These are phyloP conservation scores for Dilophus febrilis DNA, from an alignment of 2,888 invertebrate genomes.

Conservation along the genomic window DNA sequence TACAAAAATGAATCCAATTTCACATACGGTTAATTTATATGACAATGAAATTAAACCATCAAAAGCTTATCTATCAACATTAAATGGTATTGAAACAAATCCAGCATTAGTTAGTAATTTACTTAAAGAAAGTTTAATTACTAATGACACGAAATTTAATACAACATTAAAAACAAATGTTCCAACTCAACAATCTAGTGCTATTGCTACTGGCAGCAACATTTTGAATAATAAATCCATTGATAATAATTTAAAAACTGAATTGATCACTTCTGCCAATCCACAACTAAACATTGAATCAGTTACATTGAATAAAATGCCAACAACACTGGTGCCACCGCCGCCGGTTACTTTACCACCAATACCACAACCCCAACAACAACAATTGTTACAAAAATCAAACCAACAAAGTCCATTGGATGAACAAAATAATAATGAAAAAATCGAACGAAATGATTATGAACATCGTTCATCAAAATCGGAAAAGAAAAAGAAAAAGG, in stretches of 20 bases:
- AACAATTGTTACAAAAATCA: constrained; percentile 5
- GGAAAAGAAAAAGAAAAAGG: constrained; percentile 54
- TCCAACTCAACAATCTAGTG: background rate
- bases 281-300: background rate
- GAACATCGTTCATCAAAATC: constrained; percentile 7
- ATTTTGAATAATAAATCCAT: background rate
- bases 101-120: constrained; percentile 53
- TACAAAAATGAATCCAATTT: too few relatives aligned
- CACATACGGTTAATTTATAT: too few relatives aligned
- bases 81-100: constrained; percentile 55
- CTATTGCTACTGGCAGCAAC: background rate
- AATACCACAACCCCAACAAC: constrained; percentile 19
- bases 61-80: constrained; percentile 8
- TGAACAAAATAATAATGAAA: background rate
- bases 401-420: background rate
- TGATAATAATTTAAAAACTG: background rate
- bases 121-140: constrained; percentile 42
- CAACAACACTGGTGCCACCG: constrained; percentile 2
- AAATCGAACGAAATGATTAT: background rate
- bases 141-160: constrained; percentile 15
- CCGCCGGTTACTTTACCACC: constrained; percentile 23
- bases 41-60: constrained; percentile 4
- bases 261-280: background rate
- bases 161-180: constrained; percentile 9
- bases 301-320: too few relatives aligned